phyloP scores from a whole-genome alignment of 2,797 vertebrate genomes.

The Sebastes iracundus region DNA sequence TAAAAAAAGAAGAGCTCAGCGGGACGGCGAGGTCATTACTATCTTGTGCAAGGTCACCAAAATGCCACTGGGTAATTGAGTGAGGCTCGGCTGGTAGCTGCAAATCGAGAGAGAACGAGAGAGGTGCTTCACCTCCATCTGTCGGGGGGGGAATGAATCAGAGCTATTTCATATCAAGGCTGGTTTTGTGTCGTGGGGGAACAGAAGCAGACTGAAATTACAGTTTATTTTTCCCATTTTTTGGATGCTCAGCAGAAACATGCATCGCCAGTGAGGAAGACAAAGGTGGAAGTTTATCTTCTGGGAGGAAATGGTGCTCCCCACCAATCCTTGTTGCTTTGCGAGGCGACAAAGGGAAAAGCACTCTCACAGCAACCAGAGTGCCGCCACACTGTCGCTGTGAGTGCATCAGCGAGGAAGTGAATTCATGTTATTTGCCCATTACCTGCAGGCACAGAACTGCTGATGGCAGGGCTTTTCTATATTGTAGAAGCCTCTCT shows the following conservation, averaged over 20 bases:
- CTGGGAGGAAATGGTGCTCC: neutral
- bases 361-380: constrained; percentile 56
- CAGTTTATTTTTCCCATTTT: constrained; percentile 5
- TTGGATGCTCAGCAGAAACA: constrained; percentile 40
- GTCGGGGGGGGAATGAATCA: constrained; percentile 27
- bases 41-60: constrained; percentile 73
- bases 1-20: constrained; percentile 28
- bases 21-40: constrained; percentile 47
- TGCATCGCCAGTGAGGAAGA: neutral
- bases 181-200: constrained; percentile 13
- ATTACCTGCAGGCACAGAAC: constrained; percentile 62
- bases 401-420: constrained; percentile 53
- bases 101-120: constrained; percentile 4
- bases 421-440: constrained; percentile 60
- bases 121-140: constrained; percentile 48
- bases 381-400: constrained; percentile 18
- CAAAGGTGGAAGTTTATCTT: constrained; percentile 45
- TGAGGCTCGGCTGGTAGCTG: constrained; percentile 48
- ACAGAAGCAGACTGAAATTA: constrained; percentile 19
- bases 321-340: constrained; percentile 14
- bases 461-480: constrained; percentile 73
- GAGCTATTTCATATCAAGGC: constrained; percentile 27
- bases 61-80: constrained; percentile 68
- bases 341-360: constrained; percentile 53
- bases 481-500: constrained; percentile 50